Percentiles rank a stretch among this genome's conserved stretches.
Evolutionary conservation across 2,797 vertebrate genomes (phyloP).

Genomic region (Lateolabrax maculatus): DNA sequence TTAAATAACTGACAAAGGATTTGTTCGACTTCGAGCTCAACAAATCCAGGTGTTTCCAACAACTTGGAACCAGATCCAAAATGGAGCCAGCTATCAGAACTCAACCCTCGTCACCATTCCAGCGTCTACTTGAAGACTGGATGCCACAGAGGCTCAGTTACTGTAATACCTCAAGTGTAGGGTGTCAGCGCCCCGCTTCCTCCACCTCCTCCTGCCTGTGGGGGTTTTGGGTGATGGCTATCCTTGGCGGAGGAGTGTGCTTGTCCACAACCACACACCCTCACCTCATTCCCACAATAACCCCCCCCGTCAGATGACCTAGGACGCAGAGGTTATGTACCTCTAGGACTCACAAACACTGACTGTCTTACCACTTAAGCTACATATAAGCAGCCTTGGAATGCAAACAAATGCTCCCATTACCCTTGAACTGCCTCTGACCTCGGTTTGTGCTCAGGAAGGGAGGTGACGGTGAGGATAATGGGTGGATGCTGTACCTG

Average conservation of each 20-base stretch:
- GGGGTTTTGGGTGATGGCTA: constrained; percentile 63
- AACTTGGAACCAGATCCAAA: constrained; percentile 12
- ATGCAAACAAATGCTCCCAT: constrained; percentile 71
- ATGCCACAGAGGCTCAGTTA: constrained; percentile 28
- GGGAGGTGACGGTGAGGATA: constrained; percentile 18
- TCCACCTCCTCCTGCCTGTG: constrained; percentile 41
- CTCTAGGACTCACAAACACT: constrained; percentile 54
- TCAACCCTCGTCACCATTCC: neutral
- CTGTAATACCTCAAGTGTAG: constrained; percentile 49
- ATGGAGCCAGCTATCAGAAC: constrained; percentile 5
- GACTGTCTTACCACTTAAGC: constrained; percentile 58
- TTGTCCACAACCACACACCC: neutral
- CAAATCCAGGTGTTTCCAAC: neutral
- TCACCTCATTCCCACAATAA: constrained; percentile 3
- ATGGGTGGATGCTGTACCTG: constrained; percentile 45
- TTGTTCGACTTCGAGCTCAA: neutral
- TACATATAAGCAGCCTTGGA: constrained; percentile 54
- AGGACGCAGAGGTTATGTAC: constrained; percentile 41
- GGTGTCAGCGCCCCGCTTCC: constrained; percentile 50
- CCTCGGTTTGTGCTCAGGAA: constrained; percentile 46
- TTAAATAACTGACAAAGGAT: neutral
- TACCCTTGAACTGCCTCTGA: constrained; percentile 75
- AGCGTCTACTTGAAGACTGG: constrained; percentile 17
- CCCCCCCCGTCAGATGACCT: constrained; percentile 52
- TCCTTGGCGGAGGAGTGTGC: constrained; percentile 57